These are phyloP conservation scores for Cotesia glomerata DNA, from an alignment of 1,140 invertebrate species.

Conservation along the genomic window DNA sequence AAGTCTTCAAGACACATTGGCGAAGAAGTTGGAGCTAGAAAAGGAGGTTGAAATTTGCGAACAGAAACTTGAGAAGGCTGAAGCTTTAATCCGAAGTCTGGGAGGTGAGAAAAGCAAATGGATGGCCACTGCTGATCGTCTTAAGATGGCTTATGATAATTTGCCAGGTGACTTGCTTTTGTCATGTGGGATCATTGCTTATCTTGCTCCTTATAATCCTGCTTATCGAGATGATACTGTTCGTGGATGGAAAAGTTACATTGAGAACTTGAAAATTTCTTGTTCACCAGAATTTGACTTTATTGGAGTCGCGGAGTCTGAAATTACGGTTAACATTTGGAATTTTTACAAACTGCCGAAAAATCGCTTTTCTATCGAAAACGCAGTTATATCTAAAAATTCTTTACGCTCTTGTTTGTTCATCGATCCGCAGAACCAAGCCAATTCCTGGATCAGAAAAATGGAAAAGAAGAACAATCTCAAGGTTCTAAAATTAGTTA, in stretches of 20 bases:
- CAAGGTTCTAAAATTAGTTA: constrained; percentile 65
- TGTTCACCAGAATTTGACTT: constrained; percentile 67
- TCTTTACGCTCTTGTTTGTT: constrained; percentile 71
- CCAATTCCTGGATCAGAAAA: constrained; percentile 74
- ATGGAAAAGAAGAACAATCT: constrained; percentile 71
- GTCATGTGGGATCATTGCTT: constrained; percentile 71
- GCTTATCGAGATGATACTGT: constrained; percentile 58
- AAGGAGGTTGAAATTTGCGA: constrained; percentile 64
- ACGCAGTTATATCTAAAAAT: constrained; percentile 69
- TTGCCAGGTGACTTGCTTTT: constrained; percentile 71
- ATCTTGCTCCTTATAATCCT: constrained; percentile 69
- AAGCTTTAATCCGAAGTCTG: constrained; percentile 69
- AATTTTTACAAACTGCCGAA: constrained; percentile 70
- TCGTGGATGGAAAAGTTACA: constrained; percentile 64
- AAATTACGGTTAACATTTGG: constrained; percentile 68
- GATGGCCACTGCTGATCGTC: constrained; percentile 65
- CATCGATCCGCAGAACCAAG: constrained; percentile 76
- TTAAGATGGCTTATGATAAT: constrained; percentile 68
- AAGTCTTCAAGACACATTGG: constrained; percentile 59
- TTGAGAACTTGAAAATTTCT: constrained; percentile 64
- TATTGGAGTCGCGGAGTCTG: constrained; percentile 66
- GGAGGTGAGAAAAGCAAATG: constrained; percentile 75
- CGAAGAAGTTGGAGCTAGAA: constrained; percentile 67
- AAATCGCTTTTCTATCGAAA: constrained; percentile 73
- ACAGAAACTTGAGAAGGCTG: constrained; percentile 74